Base-by-base conservation (phyloP, 2,888 invertebrate species). In the Aporophyla lueneburgensis region DNA sequence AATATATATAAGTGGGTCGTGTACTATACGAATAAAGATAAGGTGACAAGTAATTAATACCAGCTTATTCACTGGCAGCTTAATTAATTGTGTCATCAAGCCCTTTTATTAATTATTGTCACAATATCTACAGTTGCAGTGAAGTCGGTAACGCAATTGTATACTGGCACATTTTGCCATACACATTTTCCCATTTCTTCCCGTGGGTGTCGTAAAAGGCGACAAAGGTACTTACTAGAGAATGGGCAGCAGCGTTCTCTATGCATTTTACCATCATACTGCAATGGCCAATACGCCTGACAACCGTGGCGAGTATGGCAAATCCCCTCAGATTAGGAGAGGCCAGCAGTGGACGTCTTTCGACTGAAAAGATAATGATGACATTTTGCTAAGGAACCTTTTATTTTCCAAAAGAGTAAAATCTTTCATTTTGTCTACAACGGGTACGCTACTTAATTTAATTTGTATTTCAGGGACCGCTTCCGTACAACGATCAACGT, bases 401-500 rank as follows among this genome's bases (percentile, higher is more conserved):
- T 27, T 3, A 56, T 24, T 27, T 16, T 27, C 3, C 19, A 43
- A 43, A 43, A 43, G 43, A 43, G 43, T 43, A 43, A 59, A 21
- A 5, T 10, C 19, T 33, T 33, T 58, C 1, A 19, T 27, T 1
- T 27, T 9, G 9, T 58, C 19, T 27, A 58, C 19, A 43, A 16
- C 1, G 27, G 19, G 27, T 58, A 58, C 3, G 27, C 4, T 33
- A 59, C 19, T 51, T 19, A 2, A n/a, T n/a, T 7, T 0, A 40
- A 43, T 4, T 71, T 27, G 21, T 71, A 80, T 96, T 96, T 43
- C 93, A 98, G 98, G 80, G 98, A 98, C 95, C 98, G 98, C 87
- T 98, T 98, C 97, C 97, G 98, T 92, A 97, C 99, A 91, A 98
- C 98, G 91, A 97, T 99, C 89, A 99, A 99, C 95, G 99, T 99